Conservation (phyloP, 2,888 invertebrate species). For the Pemphredon lugubris region DNA sequence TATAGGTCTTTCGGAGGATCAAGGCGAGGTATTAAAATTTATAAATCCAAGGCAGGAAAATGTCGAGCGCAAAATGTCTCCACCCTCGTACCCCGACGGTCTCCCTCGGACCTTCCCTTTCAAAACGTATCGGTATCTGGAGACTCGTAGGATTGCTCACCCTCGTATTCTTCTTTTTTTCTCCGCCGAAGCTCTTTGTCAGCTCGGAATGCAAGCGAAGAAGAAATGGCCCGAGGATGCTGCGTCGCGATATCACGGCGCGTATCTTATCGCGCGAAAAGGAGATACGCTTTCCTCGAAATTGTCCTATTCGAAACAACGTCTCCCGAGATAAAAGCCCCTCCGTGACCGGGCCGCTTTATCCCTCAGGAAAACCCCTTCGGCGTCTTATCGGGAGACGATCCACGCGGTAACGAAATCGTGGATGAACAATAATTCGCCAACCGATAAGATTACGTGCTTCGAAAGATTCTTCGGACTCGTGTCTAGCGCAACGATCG, state of each 20-base stretch:
- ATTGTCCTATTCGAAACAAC: constrained; percentile 50
- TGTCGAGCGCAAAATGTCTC: constrained; percentile 6
- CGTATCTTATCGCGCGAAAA: constrained; percentile 42
- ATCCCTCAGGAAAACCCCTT: constrained; percentile 21
- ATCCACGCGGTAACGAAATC: constrained; percentile 35
- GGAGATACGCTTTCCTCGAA: constrained; percentile 26
- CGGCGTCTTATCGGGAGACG: constrained; percentile 26
- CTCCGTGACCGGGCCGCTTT: constrained; percentile 23
- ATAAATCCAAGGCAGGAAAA: not conserved
- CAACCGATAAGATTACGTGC: constrained; percentile 43
- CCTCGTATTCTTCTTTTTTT: constrained; percentile 7
- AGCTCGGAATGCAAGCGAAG: constrained; percentile 33
- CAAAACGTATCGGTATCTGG: constrained; percentile 19
- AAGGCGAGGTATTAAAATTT: constrained; percentile 9
- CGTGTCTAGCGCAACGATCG: not conserved
- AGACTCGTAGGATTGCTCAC: constrained; percentile 28
- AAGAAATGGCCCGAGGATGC: constrained; percentile 8
- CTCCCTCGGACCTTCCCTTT: not conserved
- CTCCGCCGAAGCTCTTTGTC: constrained; percentile 12
- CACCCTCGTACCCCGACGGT: not conserved
- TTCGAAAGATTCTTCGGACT: constrained; percentile 1
- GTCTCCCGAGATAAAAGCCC: constrained; percentile 38
- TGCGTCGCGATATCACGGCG: constrained; percentile 32
- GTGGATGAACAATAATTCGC: constrained; percentile 43
- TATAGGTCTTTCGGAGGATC: too few relatives aligned